phyloP scores from a whole-genome alignment of 2,888 invertebrate species.

The Pyrrhia umbra region DNA sequence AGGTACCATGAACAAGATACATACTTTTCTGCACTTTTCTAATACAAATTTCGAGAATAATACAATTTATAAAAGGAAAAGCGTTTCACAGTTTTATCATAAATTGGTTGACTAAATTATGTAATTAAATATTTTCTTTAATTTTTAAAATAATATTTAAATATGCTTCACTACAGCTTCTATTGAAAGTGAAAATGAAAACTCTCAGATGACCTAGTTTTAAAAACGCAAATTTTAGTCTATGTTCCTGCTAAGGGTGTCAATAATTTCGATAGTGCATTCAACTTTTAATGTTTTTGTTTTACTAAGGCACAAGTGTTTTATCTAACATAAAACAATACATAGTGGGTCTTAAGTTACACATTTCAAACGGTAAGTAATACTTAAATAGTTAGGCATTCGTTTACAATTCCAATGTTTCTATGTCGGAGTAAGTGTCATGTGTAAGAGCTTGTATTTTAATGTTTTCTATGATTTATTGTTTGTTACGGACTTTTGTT shows the following conservation, averaged over 20 bases:
- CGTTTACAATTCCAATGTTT: constrained; percentile 29
- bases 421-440: constrained; percentile 38
- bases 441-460: constrained; percentile 24
- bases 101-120: no score
- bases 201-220: constrained; percentile 41
- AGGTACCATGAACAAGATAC: background rate
- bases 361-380: constrained; percentile 50
- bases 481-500: constrained; percentile 19
- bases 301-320: constrained; percentile 46
- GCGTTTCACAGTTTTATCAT: no score
- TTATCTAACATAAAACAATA: constrained; percentile 25
- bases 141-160: background rate
- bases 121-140: background rate
- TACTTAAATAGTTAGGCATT: background rate
- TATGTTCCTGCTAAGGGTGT: constrained; percentile 72
- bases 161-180: background rate
- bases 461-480: constrained; percentile 42
- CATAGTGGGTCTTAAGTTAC: constrained; percentile 36
- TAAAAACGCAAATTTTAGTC: constrained; percentile 64
- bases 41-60: background rate
- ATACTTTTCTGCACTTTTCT: background rate
- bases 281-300: constrained; percentile 58
- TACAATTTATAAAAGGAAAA: background rate
- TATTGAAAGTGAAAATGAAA: constrained; percentile 36
- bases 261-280: constrained; percentile 72